phyloP scores from a whole-genome alignment of 2,113 vertebrate genomes.

The Nothoprocta pentlandii region DNA sequence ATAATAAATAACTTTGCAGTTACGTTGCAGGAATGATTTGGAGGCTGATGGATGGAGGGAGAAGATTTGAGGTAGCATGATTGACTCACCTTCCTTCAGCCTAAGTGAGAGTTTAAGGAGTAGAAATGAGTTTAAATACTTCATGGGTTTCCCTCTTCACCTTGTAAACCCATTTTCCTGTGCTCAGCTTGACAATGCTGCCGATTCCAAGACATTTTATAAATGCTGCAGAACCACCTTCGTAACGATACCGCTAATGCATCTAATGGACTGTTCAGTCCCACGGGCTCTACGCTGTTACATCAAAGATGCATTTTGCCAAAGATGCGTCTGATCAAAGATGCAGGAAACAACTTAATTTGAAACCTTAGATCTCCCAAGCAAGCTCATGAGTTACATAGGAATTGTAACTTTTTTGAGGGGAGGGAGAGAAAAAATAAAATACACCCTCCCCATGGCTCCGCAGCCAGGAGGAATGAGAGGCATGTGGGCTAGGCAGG shows the following conservation, averaged over 20 bases:
- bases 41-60: not conserved
- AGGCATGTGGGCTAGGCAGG: slow-evolving; percentile 68
- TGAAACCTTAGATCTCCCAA: not conserved
- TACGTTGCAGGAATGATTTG: not conserved
- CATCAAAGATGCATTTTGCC: not conserved
- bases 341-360: not conserved
- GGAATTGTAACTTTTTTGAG: not conserved
- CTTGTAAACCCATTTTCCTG: not conserved
- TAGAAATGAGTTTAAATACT: not conserved
- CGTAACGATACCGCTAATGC: not conserved
- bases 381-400: not conserved
- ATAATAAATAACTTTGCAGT: not conserved
- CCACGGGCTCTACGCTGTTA: not conserved
- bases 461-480: slow-evolving; percentile 53
- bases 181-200: not conserved
- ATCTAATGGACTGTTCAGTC: not conserved
- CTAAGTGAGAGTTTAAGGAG: not conserved
- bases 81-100: not conserved
- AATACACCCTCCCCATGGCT: slow-evolving; percentile 2
- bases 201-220: not conserved
- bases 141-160: not conserved
- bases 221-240: not conserved
- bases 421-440: not conserved
- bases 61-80: not conserved
- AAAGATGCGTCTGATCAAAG: not conserved